phyloP scores from a whole-genome alignment of 2,797 vertebrate genomes.

The Glyptemys insculpta region DNA sequence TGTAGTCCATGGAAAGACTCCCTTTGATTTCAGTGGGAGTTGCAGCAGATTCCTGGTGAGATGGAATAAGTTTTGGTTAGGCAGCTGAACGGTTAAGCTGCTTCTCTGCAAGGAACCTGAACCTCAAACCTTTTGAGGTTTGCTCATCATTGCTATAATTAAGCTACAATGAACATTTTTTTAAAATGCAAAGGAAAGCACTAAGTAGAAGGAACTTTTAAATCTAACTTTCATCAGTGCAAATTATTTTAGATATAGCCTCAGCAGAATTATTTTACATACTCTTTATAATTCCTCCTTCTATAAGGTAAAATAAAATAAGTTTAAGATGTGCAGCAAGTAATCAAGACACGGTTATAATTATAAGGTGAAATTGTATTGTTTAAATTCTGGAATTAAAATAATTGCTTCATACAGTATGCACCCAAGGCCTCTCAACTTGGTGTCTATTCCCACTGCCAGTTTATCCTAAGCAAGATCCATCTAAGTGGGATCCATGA shows the following conservation, averaged over 20 bases:
- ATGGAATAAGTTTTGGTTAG: neutral
- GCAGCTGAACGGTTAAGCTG: neutral
- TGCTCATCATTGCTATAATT: neutral
- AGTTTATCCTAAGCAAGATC: neutral
- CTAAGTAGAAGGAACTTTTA: neutral
- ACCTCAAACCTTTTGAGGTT: neutral
- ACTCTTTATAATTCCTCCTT: neutral
- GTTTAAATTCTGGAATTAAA: neutral
- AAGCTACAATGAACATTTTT: neutral
- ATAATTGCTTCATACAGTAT: neutral
- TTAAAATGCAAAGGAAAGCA: neutral
- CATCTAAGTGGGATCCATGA: neutral
- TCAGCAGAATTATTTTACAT: neutral
- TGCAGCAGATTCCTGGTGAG: neutral
- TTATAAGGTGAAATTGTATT: neutral
- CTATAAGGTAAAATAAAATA: neutral
- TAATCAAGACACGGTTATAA: neutral
- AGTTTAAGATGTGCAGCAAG: neutral
- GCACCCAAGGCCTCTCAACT: neutral
- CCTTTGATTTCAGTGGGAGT: neutral
- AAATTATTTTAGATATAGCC: constrained; percentile 14
- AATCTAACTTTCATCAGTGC: neutral
- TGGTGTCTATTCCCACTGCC: neutral
- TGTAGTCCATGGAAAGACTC: neutral
- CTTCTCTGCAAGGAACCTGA: neutral